Conservation (phyloP, 2,888 invertebrate species). For the Nematopogon swammerdamellus region DNA sequence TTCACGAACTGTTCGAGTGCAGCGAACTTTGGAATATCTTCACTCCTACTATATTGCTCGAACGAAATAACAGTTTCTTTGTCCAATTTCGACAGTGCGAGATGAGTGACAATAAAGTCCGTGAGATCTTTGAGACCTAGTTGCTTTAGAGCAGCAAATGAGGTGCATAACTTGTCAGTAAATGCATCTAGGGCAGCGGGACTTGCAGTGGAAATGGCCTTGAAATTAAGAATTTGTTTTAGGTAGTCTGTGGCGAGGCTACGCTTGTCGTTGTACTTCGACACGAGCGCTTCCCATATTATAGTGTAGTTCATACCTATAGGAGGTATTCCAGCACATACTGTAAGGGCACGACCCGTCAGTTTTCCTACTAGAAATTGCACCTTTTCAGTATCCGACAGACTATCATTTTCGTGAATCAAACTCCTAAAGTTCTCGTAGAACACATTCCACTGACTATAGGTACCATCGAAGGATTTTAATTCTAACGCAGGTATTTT, state of each 20-base stretch:
- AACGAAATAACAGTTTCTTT: slow-evolving; percentile 8
- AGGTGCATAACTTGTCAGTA: neutral
- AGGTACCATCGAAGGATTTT: neutral
- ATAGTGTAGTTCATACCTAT: slow-evolving; percentile 15
- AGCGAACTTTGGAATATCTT: neutral
- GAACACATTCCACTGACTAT: neutral
- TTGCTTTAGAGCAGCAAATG: slow-evolving; percentile 1
- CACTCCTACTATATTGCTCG: neutral
- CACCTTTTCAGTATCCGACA: slow-evolving; percentile 1
- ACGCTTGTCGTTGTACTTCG: slow-evolving; percentile 1
- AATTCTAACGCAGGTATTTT: neutral
- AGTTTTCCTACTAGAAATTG: slow-evolving; percentile 1
- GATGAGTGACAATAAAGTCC: slow-evolving; percentile 11
- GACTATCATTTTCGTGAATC: neutral
- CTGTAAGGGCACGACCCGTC: neutral
- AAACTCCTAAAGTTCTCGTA: slow-evolving; percentile 1
- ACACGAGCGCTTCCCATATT: slow-evolving; percentile 1
- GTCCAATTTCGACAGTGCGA: slow-evolving; percentile 12
- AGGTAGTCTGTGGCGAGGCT: neutral
- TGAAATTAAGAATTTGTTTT: slow-evolving; percentile 1
- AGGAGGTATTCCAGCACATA: slow-evolving; percentile 20
- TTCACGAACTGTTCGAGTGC: neutral
- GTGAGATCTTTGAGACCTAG: slow-evolving; percentile 1
- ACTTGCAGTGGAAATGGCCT: neutral
- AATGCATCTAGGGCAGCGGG: neutral